These are phyloP conservation scores for Barbus barbus DNA, from an alignment of 2,113 vertebrate genomes.

Conservation along the genomic window DNA sequence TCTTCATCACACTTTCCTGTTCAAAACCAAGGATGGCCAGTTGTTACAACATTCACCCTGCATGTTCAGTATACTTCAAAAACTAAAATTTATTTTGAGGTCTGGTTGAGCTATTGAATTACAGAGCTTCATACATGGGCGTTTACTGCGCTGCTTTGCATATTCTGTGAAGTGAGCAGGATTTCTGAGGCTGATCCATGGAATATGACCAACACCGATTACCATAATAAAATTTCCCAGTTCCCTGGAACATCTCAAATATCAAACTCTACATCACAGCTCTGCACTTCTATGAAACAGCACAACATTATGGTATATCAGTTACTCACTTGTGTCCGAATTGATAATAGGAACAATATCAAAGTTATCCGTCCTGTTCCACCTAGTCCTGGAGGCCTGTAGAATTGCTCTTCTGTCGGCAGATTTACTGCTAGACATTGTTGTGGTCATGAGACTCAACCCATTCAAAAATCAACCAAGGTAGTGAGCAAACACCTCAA, in stretches of 20 bases:
- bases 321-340: constrained; percentile 22
- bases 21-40: constrained; percentile 4
- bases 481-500: background rate
- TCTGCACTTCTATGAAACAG: background rate
- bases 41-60: background rate
- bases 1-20: constrained; percentile 52
- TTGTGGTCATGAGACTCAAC: constrained; percentile 8
- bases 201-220: background rate
- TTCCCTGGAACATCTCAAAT: background rate
- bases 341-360: background rate
- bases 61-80: background rate
- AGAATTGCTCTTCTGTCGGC: constrained; percentile 54
- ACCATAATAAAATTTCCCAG: background rate
- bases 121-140: background rate
- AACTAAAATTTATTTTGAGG: constrained; percentile 5
- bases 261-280: background rate
- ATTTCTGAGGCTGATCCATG: background rate
- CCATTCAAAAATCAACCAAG: background rate
- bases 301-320: background rate
- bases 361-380: constrained; percentile 36
- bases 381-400: constrained; percentile 42
- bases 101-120: background rate
- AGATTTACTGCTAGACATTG: constrained; percentile 51
- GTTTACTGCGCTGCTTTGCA: background rate
- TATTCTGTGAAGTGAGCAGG: background rate